Percentiles rank a stretch among this genome's conserved stretches.
Evolutionary conservation across 2,113 vertebrate species (phyloP).

Genomic region (Jaculus jaculus): DNA sequence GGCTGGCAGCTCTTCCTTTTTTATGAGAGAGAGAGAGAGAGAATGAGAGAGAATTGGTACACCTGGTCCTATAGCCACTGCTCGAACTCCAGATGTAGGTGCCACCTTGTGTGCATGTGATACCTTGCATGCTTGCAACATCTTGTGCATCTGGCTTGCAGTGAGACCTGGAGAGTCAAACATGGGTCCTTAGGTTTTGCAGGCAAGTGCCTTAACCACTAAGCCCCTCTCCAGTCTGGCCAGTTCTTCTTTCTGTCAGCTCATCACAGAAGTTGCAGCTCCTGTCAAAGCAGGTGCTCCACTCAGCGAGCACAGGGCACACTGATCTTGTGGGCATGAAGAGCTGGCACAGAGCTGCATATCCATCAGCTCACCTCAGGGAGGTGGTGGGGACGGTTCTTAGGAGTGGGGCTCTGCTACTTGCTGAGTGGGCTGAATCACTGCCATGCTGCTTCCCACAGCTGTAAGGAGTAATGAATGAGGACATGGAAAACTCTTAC

Average conservation of each 20-base stretch:
- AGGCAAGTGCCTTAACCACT: too few species aligned
- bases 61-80: too few species aligned
- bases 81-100: too few species aligned
- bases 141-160: too few species aligned
- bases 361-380: background rate
- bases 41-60: too few species aligned
- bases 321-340: background rate
- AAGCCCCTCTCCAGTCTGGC: background rate
- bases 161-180: too few species aligned
- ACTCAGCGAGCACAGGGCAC: background rate
- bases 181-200: too few species aligned
- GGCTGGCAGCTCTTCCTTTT: background rate
- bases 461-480: background rate
- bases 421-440: rapidly evolving
- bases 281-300: background rate
- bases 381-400: background rate
- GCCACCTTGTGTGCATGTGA: too few species aligned
- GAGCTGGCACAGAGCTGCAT: background rate
- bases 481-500: background rate
- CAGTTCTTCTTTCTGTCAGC: background rate
- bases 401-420: background rate
- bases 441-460: background rate
- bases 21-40: too few species aligned
- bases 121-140: too few species aligned
- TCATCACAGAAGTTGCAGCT: background rate